phyloP scores from a whole-genome alignment of 2,113 vertebrate species.

The Ancistrus triradiatus region DNA sequence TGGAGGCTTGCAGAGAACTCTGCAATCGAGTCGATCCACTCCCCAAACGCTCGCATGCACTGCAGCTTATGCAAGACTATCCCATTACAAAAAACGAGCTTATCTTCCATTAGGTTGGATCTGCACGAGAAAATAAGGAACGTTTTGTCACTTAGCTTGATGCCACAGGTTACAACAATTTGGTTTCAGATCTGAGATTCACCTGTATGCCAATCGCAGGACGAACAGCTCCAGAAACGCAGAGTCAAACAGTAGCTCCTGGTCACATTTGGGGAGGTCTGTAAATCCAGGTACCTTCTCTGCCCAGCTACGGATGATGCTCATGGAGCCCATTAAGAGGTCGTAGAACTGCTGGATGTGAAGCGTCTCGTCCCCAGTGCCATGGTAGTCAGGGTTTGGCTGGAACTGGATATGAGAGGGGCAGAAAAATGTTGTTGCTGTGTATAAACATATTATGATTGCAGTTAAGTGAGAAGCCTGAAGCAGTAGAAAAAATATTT shows the following conservation, averaged over 20 bases:
- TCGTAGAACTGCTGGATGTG: conserved; percentile 95
- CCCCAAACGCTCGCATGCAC: conserved; percentile 94
- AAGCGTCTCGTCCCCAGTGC: conserved; percentile 85
- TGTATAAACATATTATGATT: no score
- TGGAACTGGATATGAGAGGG: conserved; percentile 85
- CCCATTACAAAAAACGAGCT: conserved; percentile 95
- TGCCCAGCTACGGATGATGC: conserved; percentile 91
- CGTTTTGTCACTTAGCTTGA: no score
- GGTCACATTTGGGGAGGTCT: conserved; percentile 84
- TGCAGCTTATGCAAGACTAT: conserved; percentile 91
- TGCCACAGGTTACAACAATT: no score
- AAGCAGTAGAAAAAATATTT: no score
- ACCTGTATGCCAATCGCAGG: conserved; percentile 91
- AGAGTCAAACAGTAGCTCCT: conserved; percentile 93
- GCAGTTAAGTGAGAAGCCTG: no score
- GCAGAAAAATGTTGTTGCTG: no score
- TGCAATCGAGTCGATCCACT: conserved; percentile 95
- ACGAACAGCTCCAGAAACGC: conserved; percentile 97
- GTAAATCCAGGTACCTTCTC: conserved; percentile 90
- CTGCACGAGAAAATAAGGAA: no score
- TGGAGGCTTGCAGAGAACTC: conserved; percentile 92
- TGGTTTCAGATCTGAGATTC: no score
- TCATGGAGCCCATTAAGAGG: conserved; percentile 92
- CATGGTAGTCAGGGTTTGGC: conserved; percentile 81
- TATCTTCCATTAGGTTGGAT: conserved; percentile 89